Base-by-base conservation (phyloP, 2,113 vertebrate species). In the Coreoperca whiteheadi region DNA sequence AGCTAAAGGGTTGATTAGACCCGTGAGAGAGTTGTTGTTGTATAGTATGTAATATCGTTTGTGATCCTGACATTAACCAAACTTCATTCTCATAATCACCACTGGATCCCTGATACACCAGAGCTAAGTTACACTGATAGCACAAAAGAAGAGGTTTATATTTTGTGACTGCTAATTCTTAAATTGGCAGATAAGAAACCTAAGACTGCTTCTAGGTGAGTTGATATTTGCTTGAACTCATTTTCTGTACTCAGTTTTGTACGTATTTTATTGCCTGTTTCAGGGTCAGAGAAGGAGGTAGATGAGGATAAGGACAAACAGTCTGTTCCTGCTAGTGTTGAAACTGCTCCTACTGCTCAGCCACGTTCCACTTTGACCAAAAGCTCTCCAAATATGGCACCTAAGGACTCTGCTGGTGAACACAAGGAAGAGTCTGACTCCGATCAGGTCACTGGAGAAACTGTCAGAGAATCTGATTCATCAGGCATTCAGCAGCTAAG, bases 251-350 rank as follows among this genome's bases (percentile, higher is more conserved):
- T 32, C 1, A 39, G 43, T 30, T 51, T 8, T 59, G 64, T 41
- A 14, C 39, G n/a, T 11, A 25, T 30, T 68, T 10, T 30, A 16
- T 25, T 54, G 0, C 61, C 2, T 83, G 4, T 91, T 88, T 78
- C 57, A 88, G 88, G 50, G 51, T 51, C 43, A 4, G 32, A 1
- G 6, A 9, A 77, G 15, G 12, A 66, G 25, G 1, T 16, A 28
- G 32, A 60, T 25, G 30, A 43, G 20, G 15, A 37, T 1, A 18
- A 80, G 6, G 32, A 70, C 4, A 0, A 0, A 53, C 18, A 23
- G 28, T n/a, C 25, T 56, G 7, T 8, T 39, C 25, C 64, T 51
- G 20, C 69, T 16, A 30, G 1, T 20, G 37, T 10, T 46, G 54
- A 65, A 66, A 23, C 30, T 25, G 0, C 6, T 7, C 50, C 46